These are phyloP conservation scores for Himalopsyche kuldschensis DNA, from an alignment of 2,888 invertebrate species.

Conservation along the genomic window DNA sequence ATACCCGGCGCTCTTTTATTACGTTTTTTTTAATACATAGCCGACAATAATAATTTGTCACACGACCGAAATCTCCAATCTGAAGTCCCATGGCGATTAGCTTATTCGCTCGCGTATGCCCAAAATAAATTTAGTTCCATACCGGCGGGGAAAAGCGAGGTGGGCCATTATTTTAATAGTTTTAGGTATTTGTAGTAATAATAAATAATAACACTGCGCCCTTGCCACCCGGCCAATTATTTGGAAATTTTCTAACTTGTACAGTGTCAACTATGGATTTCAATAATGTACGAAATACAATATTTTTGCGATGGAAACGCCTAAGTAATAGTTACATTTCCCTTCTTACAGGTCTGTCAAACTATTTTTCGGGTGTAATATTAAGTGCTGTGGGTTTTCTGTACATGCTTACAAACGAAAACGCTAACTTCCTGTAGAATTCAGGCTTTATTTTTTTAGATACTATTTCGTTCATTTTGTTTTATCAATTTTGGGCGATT, in stretches of 20 bases:
- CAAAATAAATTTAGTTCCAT: not conserved
- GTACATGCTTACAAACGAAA: too few species aligned
- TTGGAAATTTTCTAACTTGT: not conserved
- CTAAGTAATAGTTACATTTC: too few species aligned
- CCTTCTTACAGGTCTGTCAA: too few species aligned
- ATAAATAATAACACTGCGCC: not conserved
- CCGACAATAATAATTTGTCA: constrained; percentile 1
- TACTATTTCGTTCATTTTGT: too few species aligned
- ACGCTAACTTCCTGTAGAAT: too few species aligned
- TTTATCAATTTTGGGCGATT: too few species aligned
- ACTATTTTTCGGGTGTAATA: too few species aligned
- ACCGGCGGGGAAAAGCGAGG: not conserved
- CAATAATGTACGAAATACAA: not conserved
- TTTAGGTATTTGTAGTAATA: not conserved
- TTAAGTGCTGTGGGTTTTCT: too few species aligned
- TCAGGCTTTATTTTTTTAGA: too few species aligned
- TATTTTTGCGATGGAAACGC: not conserved
- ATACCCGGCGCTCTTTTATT: not conserved
- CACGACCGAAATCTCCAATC: not conserved
- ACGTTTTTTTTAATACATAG: not conserved
- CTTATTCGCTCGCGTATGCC: not conserved
- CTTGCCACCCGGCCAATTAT: not conserved
- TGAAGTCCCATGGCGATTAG: not conserved
- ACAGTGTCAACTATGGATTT: not conserved
- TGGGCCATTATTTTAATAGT: not conserved